phyloP scores from a whole-genome alignment of 1,140 invertebrate genomes.

The Argopecten irradians region DNA sequence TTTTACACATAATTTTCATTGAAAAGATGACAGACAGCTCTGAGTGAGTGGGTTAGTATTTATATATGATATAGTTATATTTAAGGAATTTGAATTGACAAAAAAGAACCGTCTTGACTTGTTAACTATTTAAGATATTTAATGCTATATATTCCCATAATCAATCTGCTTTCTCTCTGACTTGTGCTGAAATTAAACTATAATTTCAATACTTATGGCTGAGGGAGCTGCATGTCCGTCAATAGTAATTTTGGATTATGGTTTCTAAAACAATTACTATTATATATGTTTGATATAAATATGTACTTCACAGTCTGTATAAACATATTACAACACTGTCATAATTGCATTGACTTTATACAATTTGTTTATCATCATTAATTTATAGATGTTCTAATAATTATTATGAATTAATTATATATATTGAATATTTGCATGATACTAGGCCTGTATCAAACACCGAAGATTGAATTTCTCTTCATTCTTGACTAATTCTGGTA shows the following conservation, averaged over 20 bases:
- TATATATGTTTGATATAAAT: not conserved
- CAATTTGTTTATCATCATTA: not conserved
- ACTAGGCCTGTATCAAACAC: not conserved
- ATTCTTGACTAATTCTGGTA: not conserved
- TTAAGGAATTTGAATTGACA: too few relatives aligned
- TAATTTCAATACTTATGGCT: not conserved
- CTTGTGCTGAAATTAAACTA: not conserved
- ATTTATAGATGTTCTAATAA: not conserved
- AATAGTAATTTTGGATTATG: not conserved
- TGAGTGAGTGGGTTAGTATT: too few relatives aligned
- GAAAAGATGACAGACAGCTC: too few relatives aligned
- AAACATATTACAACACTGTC: not conserved
- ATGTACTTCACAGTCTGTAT: not conserved
- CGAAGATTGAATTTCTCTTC: not conserved
- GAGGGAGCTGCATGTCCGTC: not conserved
- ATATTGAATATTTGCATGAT: not conserved
- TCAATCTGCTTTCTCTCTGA: not conserved
- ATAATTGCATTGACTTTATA: not conserved
- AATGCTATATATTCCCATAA: too few relatives aligned
- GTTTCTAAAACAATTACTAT: not conserved
- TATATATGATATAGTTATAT: too few relatives aligned
- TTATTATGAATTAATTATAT: not conserved
- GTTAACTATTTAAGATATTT: too few relatives aligned
- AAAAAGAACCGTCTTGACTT: too few relatives aligned
- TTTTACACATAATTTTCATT: too few relatives aligned